phyloP scores from a whole-genome alignment of 2,113 vertebrate genomes.

The Gymnogyps californianus region DNA sequence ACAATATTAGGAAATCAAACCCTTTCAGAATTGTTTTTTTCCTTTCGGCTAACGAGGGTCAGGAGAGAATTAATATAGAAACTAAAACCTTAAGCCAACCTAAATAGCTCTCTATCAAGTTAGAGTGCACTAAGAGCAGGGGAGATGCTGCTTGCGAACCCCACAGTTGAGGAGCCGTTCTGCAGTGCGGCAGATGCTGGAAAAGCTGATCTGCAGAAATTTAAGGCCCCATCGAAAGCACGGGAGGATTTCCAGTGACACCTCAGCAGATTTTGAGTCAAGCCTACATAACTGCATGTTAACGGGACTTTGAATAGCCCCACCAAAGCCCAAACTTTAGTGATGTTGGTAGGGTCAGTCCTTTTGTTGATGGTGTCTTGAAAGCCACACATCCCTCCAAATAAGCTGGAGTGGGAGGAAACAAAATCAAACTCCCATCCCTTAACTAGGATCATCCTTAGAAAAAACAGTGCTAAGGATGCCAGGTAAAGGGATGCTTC shows the following conservation, averaged over 20 bases:
- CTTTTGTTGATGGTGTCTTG: background rate
- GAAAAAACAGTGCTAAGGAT: background rate
- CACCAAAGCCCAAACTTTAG: background rate
- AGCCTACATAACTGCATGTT: background rate
- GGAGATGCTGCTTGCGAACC: background rate
- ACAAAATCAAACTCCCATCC: background rate
- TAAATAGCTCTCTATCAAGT: background rate
- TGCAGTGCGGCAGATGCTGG: background rate
- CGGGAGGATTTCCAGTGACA: background rate
- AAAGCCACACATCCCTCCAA: background rate
- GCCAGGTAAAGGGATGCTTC: background rate
- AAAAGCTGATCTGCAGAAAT: slow-evolving; percentile 32
- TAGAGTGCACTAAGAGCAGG: background rate
- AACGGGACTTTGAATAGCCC: background rate
- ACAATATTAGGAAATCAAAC: slow-evolving; percentile 52
- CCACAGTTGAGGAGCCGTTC: background rate
- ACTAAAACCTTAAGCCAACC: slow-evolving; percentile 32
- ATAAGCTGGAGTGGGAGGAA: background rate
- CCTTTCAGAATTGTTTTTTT: slow-evolving; percentile 64
- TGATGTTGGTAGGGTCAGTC: accelerated
- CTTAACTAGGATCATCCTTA: background rate
- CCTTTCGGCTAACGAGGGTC: slow-evolving; percentile 67
- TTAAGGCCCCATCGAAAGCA: background rate
- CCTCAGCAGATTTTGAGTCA: background rate
- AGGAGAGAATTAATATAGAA: slow-evolving; percentile 56